A percentile compares a stretch with the other conserved stretches of the same genome.
These are phyloP conservation scores for Rhegmatorhina hoffmannsi DNA, from an alignment of 2,113 vertebrate genomes.

Conservation along the genomic window DNA sequence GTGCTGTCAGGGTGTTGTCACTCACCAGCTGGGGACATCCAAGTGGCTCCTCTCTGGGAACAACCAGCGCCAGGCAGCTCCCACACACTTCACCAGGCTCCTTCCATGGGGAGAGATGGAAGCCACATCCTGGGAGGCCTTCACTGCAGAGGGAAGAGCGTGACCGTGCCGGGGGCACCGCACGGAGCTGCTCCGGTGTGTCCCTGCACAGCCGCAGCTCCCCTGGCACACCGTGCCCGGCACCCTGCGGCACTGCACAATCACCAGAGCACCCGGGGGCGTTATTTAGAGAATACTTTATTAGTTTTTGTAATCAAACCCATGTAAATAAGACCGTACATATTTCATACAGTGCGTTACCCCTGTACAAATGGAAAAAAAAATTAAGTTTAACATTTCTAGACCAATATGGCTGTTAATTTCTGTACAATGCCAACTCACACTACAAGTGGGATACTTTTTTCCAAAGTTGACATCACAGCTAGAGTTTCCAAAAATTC, in stretches of 20 bases:
- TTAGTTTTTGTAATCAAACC: conserved; percentile 99
- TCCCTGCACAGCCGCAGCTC: not conserved
- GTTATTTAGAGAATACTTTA: conserved; percentile 96
- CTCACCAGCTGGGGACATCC: fast-evolving
- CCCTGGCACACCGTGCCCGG: fast-evolving
- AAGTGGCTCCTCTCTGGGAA: not conserved
- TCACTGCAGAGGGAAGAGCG: not conserved
- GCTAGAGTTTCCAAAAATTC: conserved; percentile 81
- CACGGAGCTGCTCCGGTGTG: fast-evolving
- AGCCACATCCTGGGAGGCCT: fast-evolving
- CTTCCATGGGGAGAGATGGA: not conserved
- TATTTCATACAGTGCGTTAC: conserved; percentile 99
- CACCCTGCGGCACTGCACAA: not conserved
- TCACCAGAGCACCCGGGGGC: conserved; percentile 12
- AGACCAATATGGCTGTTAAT: conserved; percentile 87
- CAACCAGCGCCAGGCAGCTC: not conserved
- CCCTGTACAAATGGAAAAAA: conserved; percentile 98
- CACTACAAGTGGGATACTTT: conserved; percentile 80
- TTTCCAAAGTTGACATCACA: conserved; percentile 82
- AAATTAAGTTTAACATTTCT: conserved; percentile 82
- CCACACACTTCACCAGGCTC: not conserved
- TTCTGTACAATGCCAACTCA: conserved; percentile 87
- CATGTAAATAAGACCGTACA: conserved; percentile 99
- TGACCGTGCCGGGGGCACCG: not conserved
- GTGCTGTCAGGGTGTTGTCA: not conserved